phyloP scores from a whole-genome alignment of 2,113 vertebrate species.

The Aythya baeri region DNA sequence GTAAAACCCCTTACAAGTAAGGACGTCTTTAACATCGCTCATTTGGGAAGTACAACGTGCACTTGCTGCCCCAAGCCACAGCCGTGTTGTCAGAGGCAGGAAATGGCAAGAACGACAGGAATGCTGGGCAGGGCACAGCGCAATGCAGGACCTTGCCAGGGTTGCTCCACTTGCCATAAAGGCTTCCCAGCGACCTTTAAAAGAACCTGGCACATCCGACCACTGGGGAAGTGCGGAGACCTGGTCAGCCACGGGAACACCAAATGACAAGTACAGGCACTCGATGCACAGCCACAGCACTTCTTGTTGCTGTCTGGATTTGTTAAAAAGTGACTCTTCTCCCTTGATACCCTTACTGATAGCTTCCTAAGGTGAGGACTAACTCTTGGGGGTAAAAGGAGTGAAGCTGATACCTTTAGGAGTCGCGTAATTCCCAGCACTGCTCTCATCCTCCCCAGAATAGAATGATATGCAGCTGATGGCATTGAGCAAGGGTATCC shows the following conservation, averaged over 20 bases:
- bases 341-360: neutral
- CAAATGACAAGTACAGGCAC: neutral
- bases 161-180: neutral
- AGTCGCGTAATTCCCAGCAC: neutral
- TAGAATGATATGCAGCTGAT: constrained; percentile 25
- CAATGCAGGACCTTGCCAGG: neutral
- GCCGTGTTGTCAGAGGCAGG: neutral
- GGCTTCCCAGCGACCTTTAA: constrained; percentile 28
- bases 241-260: neutral
- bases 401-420: neutral
- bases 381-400: neutral
- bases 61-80: neutral
- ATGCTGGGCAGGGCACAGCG: constrained; percentile 44
- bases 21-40: neutral
- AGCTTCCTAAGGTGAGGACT: neutral
- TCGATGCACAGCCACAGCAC: neutral
- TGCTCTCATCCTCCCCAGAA: constrained; percentile 36
- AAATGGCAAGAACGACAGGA: constrained; percentile 57
- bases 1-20: neutral
- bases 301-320: neutral
- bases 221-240: neutral
- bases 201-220: neutral
- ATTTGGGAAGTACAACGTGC: neutral
- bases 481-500: constrained; percentile 6
- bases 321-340: neutral